Conservation (phyloP, 1,140 invertebrate genomes). For the Laupala kohalensis region DNA sequence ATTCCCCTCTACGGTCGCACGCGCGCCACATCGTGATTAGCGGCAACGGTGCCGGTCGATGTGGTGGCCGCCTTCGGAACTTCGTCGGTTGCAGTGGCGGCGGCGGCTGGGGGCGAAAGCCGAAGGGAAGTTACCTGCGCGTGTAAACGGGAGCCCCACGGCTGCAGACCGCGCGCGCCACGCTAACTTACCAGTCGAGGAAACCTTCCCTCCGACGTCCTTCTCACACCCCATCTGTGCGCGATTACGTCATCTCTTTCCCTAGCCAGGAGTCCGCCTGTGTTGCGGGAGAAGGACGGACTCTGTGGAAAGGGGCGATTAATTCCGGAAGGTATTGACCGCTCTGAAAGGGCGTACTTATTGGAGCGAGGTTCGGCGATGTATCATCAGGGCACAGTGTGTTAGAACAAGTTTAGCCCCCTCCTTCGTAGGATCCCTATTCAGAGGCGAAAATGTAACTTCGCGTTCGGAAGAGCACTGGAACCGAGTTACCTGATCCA, state of each 20-base stretch:
- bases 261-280: neutral
- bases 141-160: neutral
- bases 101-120: neutral
- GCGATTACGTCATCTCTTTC: neutral
- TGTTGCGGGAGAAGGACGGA: too few species aligned
- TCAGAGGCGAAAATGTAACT: neutral
- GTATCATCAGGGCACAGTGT: neutral
- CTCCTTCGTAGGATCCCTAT: neutral
- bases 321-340: neutral
- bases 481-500: neutral
- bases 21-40: neutral
- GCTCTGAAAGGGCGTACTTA: neutral
- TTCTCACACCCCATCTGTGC: neutral
- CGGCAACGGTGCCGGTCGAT: neutral
- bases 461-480: too few species aligned
- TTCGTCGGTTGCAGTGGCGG: too few species aligned
- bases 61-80: neutral
- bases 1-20: neutral
- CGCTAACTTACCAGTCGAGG: neutral
- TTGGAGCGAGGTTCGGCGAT: neutral
- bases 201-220: too few species aligned
- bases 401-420: neutral
- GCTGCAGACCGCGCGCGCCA: neutral
- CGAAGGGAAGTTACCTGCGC: neutral
- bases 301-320: too few species aligned